Evolutionary conservation across 2,888 invertebrate genomes (phyloP), one percentile per base, ranked within the genome.

Genomic region (Cantharis rufa): DNA sequence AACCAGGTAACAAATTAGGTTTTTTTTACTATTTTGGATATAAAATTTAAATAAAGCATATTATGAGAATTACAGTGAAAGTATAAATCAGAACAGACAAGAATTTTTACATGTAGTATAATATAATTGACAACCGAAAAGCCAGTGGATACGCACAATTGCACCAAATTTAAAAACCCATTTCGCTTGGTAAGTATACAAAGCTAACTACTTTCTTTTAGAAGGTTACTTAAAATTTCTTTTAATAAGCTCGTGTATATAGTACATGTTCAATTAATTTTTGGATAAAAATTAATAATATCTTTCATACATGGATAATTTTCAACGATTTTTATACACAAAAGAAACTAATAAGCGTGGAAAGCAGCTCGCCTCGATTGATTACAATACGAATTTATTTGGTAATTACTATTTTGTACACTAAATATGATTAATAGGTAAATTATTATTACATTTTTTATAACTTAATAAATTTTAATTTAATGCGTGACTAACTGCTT

Each of bases 61-160:
- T n/a, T n/a, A 48, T 48, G 48, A 1, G 1, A 13, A 7, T 15
- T 21, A 28, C 18, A 70, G 76, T 76, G 76, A 76, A 76, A 76
- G 76, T 72, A 62, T 21, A 74, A 74, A 61, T 27, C 32, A 62
- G 32, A 10, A 16, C 15, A 15, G 15, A 74, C 74, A 71, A 62
- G 74, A 77, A 74, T 73, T 74, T 18, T 74, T 70, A 61, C 63
- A 18, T 62, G 70, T n/a, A n/a, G 24, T 24, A 24, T 24, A 24
- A 24, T 48, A 48, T 48, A 48, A 66, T 77, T 70, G 74, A 68
- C 73, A 74, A 71, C 73, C 74, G 68, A 77, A 32, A 74, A 64
- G 24, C 68, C 32, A 73, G 16, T 64, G 32, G 76, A 71, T 71
- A 78, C 75, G 78, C 78, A 78, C 78, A 78, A 78, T 76, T 78